phyloP scores from a whole-genome alignment of 2,888 invertebrate species.

The Polylopha cassiicola region DNA sequence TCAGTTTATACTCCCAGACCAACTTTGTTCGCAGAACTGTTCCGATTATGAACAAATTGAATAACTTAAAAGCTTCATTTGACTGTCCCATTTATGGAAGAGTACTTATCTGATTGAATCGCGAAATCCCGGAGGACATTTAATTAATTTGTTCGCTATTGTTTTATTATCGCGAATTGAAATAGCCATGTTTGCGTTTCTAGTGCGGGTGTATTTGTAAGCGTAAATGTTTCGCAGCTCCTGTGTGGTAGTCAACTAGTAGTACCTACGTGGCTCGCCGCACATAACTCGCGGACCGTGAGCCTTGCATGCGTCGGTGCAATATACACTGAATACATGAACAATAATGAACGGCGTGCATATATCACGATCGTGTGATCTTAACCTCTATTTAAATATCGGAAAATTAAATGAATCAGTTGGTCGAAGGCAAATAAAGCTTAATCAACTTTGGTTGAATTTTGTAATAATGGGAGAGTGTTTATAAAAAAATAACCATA shows the following conservation, averaged over 20 bases:
- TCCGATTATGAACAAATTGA: slow-evolving; percentile 10
- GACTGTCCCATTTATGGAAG: background rate
- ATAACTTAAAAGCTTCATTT: slow-evolving; percentile 12
- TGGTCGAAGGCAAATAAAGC: too few relatives aligned
- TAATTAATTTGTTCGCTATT: slow-evolving; percentile 9
- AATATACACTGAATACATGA: slow-evolving; percentile 19
- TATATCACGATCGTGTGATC: too few relatives aligned
- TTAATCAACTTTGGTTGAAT: too few relatives aligned
- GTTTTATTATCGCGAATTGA: slow-evolving; percentile 18
- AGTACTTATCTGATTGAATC: slow-evolving; percentile 8
- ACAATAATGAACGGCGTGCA: too few relatives aligned
- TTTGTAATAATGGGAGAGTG: too few relatives aligned
- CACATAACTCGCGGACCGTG: slow-evolving; percentile 37
- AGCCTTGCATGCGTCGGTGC: slow-evolving; percentile 34
- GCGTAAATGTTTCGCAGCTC: slow-evolving; percentile 33
- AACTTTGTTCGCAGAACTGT: slow-evolving; percentile 16
- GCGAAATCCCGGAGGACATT: background rate
- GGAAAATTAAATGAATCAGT: too few relatives aligned
- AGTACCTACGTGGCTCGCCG: slow-evolving; percentile 35
- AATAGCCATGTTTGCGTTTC: slow-evolving; percentile 31
- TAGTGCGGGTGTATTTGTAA: slow-evolving; percentile 35
- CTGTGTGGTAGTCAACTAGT: slow-evolving; percentile 27
- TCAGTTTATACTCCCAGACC: slow-evolving; percentile 44
- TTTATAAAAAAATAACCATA: too few relatives aligned
- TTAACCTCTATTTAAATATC: too few relatives aligned